Evolutionary conservation across 2,797 vertebrate species (phyloP).

Genomic region (Hemitrygon akajei): DNA sequence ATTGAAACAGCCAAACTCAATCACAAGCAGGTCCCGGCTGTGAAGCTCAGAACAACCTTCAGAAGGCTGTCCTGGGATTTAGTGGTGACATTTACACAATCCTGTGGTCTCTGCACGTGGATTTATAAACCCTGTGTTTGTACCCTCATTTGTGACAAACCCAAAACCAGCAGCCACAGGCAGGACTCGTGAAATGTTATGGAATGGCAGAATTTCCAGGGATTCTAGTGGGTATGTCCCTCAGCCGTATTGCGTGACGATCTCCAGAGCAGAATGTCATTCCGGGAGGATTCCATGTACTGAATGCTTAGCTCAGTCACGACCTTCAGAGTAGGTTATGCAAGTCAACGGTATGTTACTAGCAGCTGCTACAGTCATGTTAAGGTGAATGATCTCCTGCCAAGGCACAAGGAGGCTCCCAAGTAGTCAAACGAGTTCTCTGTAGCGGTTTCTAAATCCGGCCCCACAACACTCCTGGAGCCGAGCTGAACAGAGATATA

Average conservation of each 20-base stretch:
- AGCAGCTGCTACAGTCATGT: not conserved
- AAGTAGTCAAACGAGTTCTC: not conserved
- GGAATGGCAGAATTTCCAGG: not conserved
- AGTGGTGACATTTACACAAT: not conserved
- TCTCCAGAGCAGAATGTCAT: not conserved
- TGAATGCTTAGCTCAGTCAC: not conserved
- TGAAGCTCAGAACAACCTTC: constrained; percentile 9
- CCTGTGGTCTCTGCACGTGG: not conserved
- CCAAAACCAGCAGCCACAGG: not conserved
- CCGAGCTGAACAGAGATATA: not conserved
- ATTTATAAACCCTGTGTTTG: not conserved
- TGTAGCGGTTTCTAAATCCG: not conserved
- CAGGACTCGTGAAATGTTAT: not conserved
- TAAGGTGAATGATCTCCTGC: not conserved
- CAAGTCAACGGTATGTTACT: not conserved
- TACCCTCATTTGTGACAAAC: not conserved
- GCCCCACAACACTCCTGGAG: not conserved
- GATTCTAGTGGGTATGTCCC: not conserved
- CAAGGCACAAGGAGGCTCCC: not conserved
- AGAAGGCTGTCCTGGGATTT: not conserved
- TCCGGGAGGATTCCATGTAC: not conserved
- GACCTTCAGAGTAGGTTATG: not conserved
- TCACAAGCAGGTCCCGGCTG: not conserved
- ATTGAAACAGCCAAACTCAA: not conserved
- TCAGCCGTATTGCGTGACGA: not conserved